Base-by-base conservation (phyloP, 2,888 invertebrate species). In the Deilephila elpenor region DNA sequence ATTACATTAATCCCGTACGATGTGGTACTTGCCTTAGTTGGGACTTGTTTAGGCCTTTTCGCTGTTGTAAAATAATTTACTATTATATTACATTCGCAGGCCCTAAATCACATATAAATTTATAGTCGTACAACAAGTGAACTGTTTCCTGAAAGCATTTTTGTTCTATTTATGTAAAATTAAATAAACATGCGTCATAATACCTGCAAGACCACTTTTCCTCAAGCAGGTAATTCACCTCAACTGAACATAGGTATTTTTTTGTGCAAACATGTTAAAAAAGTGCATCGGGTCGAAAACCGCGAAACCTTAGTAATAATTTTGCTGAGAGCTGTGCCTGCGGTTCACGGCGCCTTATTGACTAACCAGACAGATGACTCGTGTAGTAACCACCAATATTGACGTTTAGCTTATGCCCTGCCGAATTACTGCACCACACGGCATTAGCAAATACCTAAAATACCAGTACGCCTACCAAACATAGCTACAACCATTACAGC, bases 261-360 rank as follows among this genome's bases (percentile, higher is more conserved):
- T 72, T 61, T 74, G 59, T 56, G 19, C 7, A 32, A 53, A 72
- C 34, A 59, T 75, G 73, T 25, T 70, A 60, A 59, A 74, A 71
- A 70, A 67, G 74, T 73, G 74, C 71, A 76, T 29, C 73, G 76
- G 75, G 61, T 76, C 37, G 73, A 76, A 84, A 88, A 85, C 87
- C 83, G 74, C 84, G 85, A 88, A 89, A 81, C 86, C 88, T 78
- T 84, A 83, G 70, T 74, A 79, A 80, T 82, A 82, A 80, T 80
- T 78, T 74, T 76, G 75, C 64, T 56, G 53, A 74, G 60, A 70
- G 59, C 34, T 60, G 25, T 71, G 25, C 71, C 59, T 73, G 71
- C 71, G 71, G 61, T 62, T 25, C 56, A 56, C 5, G 29, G 34
- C 62, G 32, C 20, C 29, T 70, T 25, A 25, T 64, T 17, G 59